A percentile compares a stretch with the other conserved stretches of the same genome.
phyloP scores from a whole-genome alignment of 30 jellyfish, hydroid and myxozoan species.

The Aurelia sp. region DNA sequence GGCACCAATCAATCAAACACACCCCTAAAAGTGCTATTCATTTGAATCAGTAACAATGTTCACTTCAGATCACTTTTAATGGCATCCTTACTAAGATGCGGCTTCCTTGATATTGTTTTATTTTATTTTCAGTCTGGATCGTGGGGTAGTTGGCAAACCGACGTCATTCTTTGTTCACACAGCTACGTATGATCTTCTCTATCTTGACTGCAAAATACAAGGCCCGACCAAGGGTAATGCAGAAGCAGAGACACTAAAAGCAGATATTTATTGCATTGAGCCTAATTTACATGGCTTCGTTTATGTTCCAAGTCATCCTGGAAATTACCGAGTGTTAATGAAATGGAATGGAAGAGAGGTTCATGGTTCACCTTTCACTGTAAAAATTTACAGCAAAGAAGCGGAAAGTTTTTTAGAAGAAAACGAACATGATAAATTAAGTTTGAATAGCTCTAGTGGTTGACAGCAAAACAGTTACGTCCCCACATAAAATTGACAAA shows the following conservation, averaged over 20 bases:
- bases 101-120: not conserved
- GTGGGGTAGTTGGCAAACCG: slow-evolving; percentile 62
- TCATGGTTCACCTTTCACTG: slow-evolving; percentile 64
- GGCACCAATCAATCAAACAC: too few relatives aligned
- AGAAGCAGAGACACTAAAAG: not conserved
- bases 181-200: slow-evolving; percentile 56
- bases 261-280: slow-evolving; percentile 64
- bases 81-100: not conserved
- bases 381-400: not conserved
- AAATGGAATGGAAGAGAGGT: slow-evolving; percentile 67
- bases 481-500: too few relatives aligned
- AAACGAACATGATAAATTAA: slow-evolving; percentile 9
- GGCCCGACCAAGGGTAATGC: slow-evolving; percentile 27
- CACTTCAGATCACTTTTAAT: not conserved
- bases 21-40: too few relatives aligned
- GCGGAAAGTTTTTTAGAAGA: slow-evolving; percentile 30
- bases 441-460: not conserved
- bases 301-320: slow-evolving; percentile 27
- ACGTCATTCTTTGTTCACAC: slow-evolving; percentile 66
- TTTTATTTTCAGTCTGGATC: slow-evolving; percentile 8
- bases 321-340: slow-evolving; percentile 24
- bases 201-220: slow-evolving; percentile 15
- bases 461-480: not conserved
- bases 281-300: slow-evolving; percentile 65
- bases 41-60: too few relatives aligned